These are phyloP conservation scores for Macquaria ambigua DNA, from an alignment of 2,113 vertebrate genomes.

Conservation along the genomic window DNA sequence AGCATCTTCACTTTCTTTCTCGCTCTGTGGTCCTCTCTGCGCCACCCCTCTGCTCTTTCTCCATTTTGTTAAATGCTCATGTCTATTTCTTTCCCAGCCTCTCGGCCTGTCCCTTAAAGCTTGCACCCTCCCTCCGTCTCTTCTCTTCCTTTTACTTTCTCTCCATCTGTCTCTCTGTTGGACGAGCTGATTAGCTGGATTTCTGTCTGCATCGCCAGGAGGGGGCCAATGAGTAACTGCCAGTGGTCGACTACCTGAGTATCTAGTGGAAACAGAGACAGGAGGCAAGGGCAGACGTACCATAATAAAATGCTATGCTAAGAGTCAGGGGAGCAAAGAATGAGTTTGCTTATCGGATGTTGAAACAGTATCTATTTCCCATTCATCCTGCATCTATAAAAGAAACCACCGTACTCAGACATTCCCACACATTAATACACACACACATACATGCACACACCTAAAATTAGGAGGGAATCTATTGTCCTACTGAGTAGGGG, in stretches of 20 bases:
- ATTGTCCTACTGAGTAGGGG: constrained; percentile 68
- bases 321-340: background rate
- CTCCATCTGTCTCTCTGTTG: background rate
- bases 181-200: constrained; percentile 25
- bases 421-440: constrained; percentile 47
- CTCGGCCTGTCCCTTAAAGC: constrained; percentile 4
- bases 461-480: constrained; percentile 70
- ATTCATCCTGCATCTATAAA: constrained; percentile 10
- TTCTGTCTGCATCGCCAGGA: constrained; percentile 7
- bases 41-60: background rate
- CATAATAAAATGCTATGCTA: constrained; percentile 4
- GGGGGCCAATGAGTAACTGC: constrained; percentile 21
- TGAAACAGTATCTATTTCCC: constrained; percentile 22
- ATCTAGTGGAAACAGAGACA: background rate
- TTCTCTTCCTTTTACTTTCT: constrained; percentile 1
- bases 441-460: constrained; percentile 29
- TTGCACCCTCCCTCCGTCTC: background rate
- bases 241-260: constrained; percentile 26
- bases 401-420: constrained; percentile 6
- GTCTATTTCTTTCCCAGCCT: background rate
- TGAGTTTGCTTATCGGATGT: constrained; percentile 1
- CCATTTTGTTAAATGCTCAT: constrained; percentile 1
- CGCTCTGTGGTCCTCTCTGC: background rate
- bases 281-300: constrained; percentile 26
- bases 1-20: constrained; percentile 41